Evolutionary conservation across 2,113 vertebrate genomes (phyloP), one percentile per base, ranked within the genome.

Genomic region (Laticauda colubrina): DNA sequence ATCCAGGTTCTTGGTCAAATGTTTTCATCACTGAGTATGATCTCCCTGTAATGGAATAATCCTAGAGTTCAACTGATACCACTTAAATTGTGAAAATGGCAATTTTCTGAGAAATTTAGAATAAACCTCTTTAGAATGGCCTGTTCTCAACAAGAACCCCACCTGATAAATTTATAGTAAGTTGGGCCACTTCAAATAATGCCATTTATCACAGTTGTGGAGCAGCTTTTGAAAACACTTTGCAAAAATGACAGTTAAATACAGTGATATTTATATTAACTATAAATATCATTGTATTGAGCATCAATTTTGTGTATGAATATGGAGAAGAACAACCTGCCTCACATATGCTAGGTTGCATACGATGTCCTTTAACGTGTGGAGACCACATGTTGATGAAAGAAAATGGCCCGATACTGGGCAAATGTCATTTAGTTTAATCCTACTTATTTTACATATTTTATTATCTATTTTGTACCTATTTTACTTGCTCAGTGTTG

Each of bases 61-160:
- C 29, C 64, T 34, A 51, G 14, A 69, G 54, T 94, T 6, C 75
- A 56, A 23, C 92, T 69, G 94, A 93, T 92, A 43, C 3, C 55
- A 43, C 34, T 69, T 0, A 69, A 69, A 69, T 69, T 5, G n/a
- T 0, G 6, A 69, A 69, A 86, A 92, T 89, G 87, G 87, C 93
- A 54, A 93, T 51, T 48, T 29, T 43, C 53, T 7, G n/a, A 57
- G 54, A 57, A 57, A 57, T 8, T 23, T 57, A 57, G 56, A 23
- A 57, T 57, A 57, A 57, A 56, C 23, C 51, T 85, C 39, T 59
- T 57, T 26, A 45, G 39, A 57, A 59, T 10, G 8, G 14, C 48
- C 15, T 43, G 48, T 21, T 48, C 55, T 29, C n/a, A 59, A 9
- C 3, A 29, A 21, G 81, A 51, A 23, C 6, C 23, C n/a, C 55